Evolutionary conservation across 1,140 invertebrate species (phyloP), one percentile per base, ranked within the genome.

Genomic region (Ditylenchus dipsaci): DNA sequence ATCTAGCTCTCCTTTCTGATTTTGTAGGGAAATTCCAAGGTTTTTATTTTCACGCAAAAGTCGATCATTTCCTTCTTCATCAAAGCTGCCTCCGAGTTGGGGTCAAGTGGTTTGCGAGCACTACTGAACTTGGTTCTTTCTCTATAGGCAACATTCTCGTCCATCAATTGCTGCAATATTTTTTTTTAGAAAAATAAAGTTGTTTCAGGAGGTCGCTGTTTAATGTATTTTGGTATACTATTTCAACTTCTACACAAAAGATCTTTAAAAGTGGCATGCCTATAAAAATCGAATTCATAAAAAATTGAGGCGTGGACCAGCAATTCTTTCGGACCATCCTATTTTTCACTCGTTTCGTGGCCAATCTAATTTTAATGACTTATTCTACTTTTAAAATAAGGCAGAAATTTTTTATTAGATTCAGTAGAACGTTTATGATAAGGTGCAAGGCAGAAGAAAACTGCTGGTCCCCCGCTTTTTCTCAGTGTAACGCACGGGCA

Each of bases 41-140:
- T 68, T 58, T 15, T 43, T 47, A 30, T 73, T 73, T 60, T 69
- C 38, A 58, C 69, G 27, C 21, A 58, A 42, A 21, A 72, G 57
- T 19, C 69, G n/a, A 3, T 72, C 69, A 53, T 72, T 72, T 72
- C 71, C 38, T 69, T 63, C 27, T 43, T 33, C 17, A 72, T 27
- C 7, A 26, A 47, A 27, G 21, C 15, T 26, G 30, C 23, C 60
- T 58, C 62, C 23, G 66, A 27, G 33, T 57, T 49, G 15, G 62
- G 45, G 21, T 68, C 66, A 11, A 61, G 13, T 27, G 49, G 19
- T 15, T 62, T 56, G n/a, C 58, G 33, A 17, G 33, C 60, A 33
- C 42, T 58, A 15, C 49, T 29, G 26, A 72, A 38, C 43, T 68
- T 45, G 29, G 47, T 69, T 15, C 71, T 57, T 58, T 72, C 71